These are phyloP conservation scores for Sycophila sp. DNA, from an alignment of 1,140 invertebrate species.

Conservation along the genomic window DNA sequence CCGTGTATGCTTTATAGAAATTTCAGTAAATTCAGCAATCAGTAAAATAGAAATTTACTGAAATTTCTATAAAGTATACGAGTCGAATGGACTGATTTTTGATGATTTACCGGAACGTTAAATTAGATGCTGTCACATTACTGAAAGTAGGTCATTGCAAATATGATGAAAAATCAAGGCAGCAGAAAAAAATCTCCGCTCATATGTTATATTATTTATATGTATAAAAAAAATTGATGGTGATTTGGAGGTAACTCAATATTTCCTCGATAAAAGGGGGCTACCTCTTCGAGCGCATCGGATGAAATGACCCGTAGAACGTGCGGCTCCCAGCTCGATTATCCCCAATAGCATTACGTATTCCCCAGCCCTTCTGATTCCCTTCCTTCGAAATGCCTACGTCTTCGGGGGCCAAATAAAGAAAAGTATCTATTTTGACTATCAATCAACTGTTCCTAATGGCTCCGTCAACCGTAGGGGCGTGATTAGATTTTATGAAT, in stretches of 20 bases:
- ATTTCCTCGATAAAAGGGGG: constrained; percentile 41
- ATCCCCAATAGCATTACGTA: constrained; percentile 29
- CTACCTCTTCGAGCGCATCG: constrained; percentile 44
- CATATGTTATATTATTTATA: constrained; percentile 8
- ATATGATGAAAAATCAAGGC: no score
- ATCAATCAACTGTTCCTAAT: not conserved
- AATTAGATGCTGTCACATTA: no score
- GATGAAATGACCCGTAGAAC: constrained; percentile 49
- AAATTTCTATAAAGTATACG: not conserved
- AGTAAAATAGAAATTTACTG: no score
- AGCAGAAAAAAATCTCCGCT: no score
- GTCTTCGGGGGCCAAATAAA: not conserved
- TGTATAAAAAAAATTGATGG: constrained; percentile 7
- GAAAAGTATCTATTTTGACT: not conserved
- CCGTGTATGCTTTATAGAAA: no score
- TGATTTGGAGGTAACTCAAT: constrained; percentile 15
- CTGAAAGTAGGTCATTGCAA: no score
- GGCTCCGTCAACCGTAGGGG: not conserved
- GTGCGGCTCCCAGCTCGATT: constrained; percentile 12
- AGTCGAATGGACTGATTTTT: no score
- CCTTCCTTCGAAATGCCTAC: not conserved
- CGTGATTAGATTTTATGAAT: no score
- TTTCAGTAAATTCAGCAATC: no score
- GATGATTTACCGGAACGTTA: no score
- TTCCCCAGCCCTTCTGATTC: not conserved